phyloP scores from a whole-genome alignment of 2,797 vertebrate genomes.

The Coranthus polyacanthus region DNA sequence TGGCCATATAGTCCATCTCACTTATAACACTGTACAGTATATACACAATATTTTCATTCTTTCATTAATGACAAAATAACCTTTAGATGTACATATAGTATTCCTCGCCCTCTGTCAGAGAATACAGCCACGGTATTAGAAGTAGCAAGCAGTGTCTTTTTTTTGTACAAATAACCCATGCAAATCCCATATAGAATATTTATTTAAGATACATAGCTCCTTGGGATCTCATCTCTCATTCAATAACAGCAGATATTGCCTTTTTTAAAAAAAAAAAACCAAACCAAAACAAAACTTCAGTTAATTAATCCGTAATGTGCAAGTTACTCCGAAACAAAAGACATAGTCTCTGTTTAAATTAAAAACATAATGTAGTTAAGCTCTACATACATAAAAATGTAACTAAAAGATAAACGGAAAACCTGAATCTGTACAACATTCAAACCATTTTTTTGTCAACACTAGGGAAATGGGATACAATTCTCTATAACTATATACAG shows the following conservation, averaged over 20 bases:
- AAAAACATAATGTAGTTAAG: slow-evolving; percentile 61
- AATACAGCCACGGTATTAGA: slow-evolving; percentile 83
- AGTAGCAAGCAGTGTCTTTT: slow-evolving; percentile 82
- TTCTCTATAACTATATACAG: slow-evolving; percentile 91
- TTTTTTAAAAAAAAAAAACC: slow-evolving; percentile 70
- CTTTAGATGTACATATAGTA: slow-evolving; percentile 82
- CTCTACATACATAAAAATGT: slow-evolving; percentile 60
- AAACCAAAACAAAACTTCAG: not conserved
- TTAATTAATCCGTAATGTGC: slow-evolving; percentile 76
- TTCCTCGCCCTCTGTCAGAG: slow-evolving; percentile 78
- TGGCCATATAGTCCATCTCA: slow-evolving; percentile 72
- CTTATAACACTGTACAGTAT: slow-evolving; percentile 87
- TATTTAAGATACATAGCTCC: slow-evolving; percentile 78
- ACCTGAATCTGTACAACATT: slow-evolving; percentile 85
- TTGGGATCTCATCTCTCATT: slow-evolving; percentile 75
- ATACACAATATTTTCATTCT: slow-evolving; percentile 80
- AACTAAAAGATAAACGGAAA: slow-evolving; percentile 61
- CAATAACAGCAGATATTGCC: slow-evolving; percentile 89
- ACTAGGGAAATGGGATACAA: slow-evolving; percentile 83
- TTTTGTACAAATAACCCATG: slow-evolving; percentile 82
- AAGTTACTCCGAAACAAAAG: slow-evolving; percentile 72
- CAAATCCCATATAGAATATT: slow-evolving; percentile 77
- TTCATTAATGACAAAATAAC: slow-evolving; percentile 84
- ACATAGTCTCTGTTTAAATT: slow-evolving; percentile 55
- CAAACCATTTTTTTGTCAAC: slow-evolving; percentile 79